phyloP scores from a whole-genome alignment of 2,797 vertebrate genomes.

The Carduelis carduelis region DNA sequence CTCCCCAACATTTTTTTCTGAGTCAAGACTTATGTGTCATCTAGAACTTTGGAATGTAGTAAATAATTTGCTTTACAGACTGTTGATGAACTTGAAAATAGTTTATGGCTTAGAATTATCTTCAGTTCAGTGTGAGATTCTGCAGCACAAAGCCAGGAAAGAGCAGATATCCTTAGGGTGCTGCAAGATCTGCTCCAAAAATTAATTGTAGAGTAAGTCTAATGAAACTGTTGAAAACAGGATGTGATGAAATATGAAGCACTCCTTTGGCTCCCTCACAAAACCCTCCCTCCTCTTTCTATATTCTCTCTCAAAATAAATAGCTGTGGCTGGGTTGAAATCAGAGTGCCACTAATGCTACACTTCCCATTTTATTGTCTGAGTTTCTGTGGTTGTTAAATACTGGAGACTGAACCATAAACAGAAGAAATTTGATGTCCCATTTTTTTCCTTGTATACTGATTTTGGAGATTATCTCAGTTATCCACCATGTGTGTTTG shows the following conservation, averaged over 20 bases:
- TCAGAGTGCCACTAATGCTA: neutral
- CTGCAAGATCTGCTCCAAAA: conserved; percentile 32
- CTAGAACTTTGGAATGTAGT: neutral
- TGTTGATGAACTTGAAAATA: neutral
- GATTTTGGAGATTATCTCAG: neutral
- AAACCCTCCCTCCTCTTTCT: neutral
- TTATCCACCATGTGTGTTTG: neutral
- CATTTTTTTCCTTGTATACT: neutral
- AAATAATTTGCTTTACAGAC: neutral
- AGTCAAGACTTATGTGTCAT: neutral
- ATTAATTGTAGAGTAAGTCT: conserved; percentile 44
- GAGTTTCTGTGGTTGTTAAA: neutral
- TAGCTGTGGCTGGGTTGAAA: neutral
- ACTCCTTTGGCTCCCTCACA: neutral
- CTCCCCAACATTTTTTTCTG: neutral
- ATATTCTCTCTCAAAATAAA: neutral
- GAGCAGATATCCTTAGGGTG: conserved; percentile 13
- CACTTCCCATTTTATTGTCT: neutral
- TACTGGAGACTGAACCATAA: neutral
- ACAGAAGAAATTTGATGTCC: neutral
- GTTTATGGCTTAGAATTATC: neutral
- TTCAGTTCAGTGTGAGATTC: neutral
- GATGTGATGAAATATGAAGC: conserved; percentile 52
- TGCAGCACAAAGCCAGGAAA: neutral
- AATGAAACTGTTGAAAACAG: conserved; percentile 59